Evolutionary conservation across 2,797 vertebrate genomes (phyloP).

Genomic region (Pseudotriccus pelzelni): DNA sequence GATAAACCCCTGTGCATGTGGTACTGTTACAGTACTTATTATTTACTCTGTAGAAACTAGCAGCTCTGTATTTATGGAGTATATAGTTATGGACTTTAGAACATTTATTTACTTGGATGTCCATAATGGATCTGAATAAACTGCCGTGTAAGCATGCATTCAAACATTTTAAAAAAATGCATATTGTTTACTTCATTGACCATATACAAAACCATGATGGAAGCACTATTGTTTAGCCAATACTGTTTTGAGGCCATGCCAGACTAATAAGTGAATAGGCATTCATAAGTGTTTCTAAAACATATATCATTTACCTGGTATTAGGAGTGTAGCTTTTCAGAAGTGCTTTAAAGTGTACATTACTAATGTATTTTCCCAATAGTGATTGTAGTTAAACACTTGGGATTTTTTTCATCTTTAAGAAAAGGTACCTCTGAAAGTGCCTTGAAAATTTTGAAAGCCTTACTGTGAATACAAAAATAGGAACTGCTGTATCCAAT

Average conservation of each 20-base stretch:
- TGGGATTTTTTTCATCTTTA: conserved; percentile 33
- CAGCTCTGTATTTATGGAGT: conserved; percentile 68
- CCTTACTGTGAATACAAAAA: conserved; percentile 47
- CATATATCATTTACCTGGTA: conserved; percentile 73
- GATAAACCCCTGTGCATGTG: conserved; percentile 58
- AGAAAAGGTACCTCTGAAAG: conserved; percentile 51
- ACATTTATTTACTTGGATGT: conserved; percentile 71
- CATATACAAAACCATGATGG: conserved; percentile 65
- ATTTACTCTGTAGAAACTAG: conserved; percentile 67
- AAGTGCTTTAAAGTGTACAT: conserved; percentile 68
- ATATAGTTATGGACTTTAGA: conserved; percentile 68
- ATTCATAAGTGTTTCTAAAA: conserved; percentile 73
- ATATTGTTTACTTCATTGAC: conserved; percentile 73
- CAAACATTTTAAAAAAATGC: conserved; percentile 31
- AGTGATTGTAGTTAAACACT: conserved; percentile 65
- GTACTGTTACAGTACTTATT: conserved; percentile 56
- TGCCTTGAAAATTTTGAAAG: conserved; percentile 48
- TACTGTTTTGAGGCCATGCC: conserved; percentile 54
- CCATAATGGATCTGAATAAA: conserved; percentile 71
- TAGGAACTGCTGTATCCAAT: conserved; percentile 24
- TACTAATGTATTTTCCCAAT: conserved; percentile 68
- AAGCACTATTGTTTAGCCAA: conserved; percentile 65
- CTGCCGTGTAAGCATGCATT: conserved; percentile 47
- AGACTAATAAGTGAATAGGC: conserved; percentile 70
- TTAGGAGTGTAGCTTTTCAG: conserved; percentile 67